Base-by-base conservation (phyloP, 2,888 invertebrate genomes). In the Brenthis hecate region DNA sequence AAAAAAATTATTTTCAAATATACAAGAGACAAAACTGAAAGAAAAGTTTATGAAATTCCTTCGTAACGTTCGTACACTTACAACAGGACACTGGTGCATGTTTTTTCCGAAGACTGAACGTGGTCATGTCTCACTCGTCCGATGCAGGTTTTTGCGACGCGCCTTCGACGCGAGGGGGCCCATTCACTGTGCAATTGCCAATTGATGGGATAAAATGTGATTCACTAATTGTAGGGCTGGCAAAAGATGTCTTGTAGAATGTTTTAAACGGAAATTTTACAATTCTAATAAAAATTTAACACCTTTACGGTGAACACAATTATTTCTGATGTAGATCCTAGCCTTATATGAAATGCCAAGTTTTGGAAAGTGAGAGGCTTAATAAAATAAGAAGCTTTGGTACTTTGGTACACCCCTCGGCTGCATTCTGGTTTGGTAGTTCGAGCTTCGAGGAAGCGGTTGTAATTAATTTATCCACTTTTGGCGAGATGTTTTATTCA, bases 111-210 rank as follows among this genome's bases (percentile, higher is more conserved):
- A 53, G 55, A 23, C 61, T 54, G 62, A 62, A 16, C 62, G 53
- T 62, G 62, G 54, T 63, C 51, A 57, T 54, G 54, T 66, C 58
- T 58, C 63, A 43, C 43, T 64, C 54, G 43, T 11, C 11, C 28
- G 64, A 60, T 57, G 53, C 48, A 55, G 66, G 70, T 77, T 77
- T 77, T 77, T 76, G 74, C 77, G 77, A 75, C 81, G 78, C 81
- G 74, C 82, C 84, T 77, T 80, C 77, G 80, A 77, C 78, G 78
- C 84, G 81, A 81, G 82, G 84, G 82, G 81, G 81, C 82, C 86
- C 89, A 89, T 91, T 90, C 89, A 89, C 85, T 78, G 80, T 76
- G 81, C 82, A 78, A 83, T 85, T 82, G 83, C 84, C 87, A 85
- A 87, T 88, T 88, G 87, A 88, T 84, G 82, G 78, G 72, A 77